phyloP scores from a whole-genome alignment of 1,140 invertebrate genomes.

The Bilobella aurantiaca region DNA sequence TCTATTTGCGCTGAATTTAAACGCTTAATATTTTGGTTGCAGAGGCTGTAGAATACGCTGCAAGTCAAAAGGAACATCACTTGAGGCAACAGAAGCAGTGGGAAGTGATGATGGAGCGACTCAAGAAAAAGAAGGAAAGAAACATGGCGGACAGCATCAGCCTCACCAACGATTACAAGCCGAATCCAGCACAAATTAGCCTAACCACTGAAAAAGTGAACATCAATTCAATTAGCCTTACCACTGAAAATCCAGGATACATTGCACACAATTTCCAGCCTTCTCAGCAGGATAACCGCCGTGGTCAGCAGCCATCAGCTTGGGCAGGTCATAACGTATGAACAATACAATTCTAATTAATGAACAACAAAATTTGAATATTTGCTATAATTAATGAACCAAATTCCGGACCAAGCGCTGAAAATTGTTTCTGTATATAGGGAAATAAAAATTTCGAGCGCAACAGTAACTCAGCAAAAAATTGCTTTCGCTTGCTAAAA shows the following conservation, averaged over 20 bases:
- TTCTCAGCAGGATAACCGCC: neutral
- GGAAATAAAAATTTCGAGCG: no score
- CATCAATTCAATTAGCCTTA: conserved; percentile 19
- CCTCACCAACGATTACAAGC: conserved; percentile 20
- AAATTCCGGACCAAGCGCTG: no score
- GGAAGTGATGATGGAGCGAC: conserved; percentile 15
- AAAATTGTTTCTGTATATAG: no score
- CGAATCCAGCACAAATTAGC: conserved; percentile 17
- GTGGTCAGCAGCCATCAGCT: neutral
- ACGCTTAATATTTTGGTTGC: neutral
- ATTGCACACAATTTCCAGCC: neutral
- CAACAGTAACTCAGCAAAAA: neutral
- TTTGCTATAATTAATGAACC: no score
- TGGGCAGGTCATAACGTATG: neutral
- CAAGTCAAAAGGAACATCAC: conserved; percentile 9
- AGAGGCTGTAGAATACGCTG: conserved; percentile 9
- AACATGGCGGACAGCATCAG: conserved; percentile 18
- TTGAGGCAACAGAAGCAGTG: conserved; percentile 11
- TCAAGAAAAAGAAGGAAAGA: conserved; percentile 10
- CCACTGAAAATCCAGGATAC: conserved; percentile 16
- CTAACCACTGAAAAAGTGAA: conserved; percentile 26
- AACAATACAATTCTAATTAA: no score
- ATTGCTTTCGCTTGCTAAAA: neutral
- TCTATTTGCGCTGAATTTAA: neutral
- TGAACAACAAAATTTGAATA: neutral